phyloP scores from a whole-genome alignment of 2,113 vertebrate species.

The Pristiophorus japonicus region DNA sequence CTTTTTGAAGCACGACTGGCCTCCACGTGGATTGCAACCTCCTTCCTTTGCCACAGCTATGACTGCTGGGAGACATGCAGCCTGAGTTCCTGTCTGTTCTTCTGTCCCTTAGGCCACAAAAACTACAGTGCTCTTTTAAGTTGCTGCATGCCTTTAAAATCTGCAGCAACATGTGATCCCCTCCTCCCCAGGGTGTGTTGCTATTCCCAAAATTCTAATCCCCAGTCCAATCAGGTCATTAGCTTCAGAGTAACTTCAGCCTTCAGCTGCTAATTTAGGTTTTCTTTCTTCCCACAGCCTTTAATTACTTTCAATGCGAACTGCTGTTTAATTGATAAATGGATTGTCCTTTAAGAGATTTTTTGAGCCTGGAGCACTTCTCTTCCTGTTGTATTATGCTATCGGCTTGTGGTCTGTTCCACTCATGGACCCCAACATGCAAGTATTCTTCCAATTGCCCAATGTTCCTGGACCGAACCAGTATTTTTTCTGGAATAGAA shows the following conservation, averaged over 20 bases:
- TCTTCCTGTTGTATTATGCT: background rate
- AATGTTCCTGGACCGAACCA: background rate
- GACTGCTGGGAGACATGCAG: background rate
- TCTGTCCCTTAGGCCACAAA: background rate
- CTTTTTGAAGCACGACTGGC: background rate
- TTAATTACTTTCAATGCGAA: background rate
- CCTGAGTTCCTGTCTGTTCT: background rate
- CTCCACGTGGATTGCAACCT: background rate
- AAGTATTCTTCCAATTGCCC: background rate
- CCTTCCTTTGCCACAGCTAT: background rate
- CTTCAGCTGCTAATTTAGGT: background rate
- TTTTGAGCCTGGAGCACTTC: background rate
- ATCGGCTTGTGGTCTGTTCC: background rate
- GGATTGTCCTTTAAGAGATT: background rate
- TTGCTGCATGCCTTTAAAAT: too few relatives aligned
- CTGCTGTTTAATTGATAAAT: background rate
- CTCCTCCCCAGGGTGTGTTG: background rate
- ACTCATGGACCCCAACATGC: background rate
- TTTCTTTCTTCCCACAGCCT: background rate
- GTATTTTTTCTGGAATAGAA: constrained; percentile 8
- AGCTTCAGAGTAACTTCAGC: background rate
- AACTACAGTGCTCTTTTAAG: too few relatives aligned
- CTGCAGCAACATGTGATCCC: background rate
- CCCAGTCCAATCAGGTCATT: background rate
- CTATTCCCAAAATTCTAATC: background rate